A percentile compares a stretch with the other conserved stretches of the same genome.
phyloP scores from a whole-genome alignment of 2,797 vertebrate genomes.

The Numenius phaeopus region DNA sequence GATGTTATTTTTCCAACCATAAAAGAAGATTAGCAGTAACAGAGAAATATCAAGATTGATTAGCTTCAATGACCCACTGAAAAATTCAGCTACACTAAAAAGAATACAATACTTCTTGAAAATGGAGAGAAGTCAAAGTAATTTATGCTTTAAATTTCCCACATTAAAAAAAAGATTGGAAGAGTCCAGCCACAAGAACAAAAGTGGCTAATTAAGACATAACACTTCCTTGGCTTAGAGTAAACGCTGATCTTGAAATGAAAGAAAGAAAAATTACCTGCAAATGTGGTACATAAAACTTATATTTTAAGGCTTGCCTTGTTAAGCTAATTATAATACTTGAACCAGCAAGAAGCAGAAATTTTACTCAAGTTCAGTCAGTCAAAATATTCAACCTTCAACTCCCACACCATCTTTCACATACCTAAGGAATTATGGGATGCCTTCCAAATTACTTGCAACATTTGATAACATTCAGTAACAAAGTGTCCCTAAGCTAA shows the following conservation, averaged over 20 bases:
- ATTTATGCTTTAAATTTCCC: slow-evolving; percentile 22
- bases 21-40: neutral
- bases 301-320: neutral
- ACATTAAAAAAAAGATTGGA: neutral
- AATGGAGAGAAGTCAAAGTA: neutral
- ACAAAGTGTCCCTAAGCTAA: slow-evolving; percentile 20
- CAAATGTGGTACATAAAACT: neutral
- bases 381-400: slow-evolving; percentile 45
- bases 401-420: neutral
- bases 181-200: neutral
- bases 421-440: slow-evolving; percentile 9
- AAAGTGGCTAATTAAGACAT: neutral
- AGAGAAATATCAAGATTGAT: slow-evolving; percentile 7
- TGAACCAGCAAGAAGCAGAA: slow-evolving; percentile 21
- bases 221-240: neutral
- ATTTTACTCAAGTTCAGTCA: slow-evolving; percentile 32
- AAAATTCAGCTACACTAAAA: slow-evolving; percentile 12
- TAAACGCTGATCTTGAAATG: neutral
- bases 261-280: slow-evolving; percentile 12
- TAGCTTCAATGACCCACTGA: slow-evolving; percentile 4
- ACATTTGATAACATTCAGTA: slow-evolving; percentile 5
- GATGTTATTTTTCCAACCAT: neutral
- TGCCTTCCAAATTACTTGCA: slow-evolving; percentile 21
- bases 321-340: neutral
- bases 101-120: neutral